A percentile compares a stretch with the other conserved stretches of the same genome.
phyloP scores from a whole-genome alignment of 2,113 vertebrate genomes.

The Cavia porcellus region DNA sequence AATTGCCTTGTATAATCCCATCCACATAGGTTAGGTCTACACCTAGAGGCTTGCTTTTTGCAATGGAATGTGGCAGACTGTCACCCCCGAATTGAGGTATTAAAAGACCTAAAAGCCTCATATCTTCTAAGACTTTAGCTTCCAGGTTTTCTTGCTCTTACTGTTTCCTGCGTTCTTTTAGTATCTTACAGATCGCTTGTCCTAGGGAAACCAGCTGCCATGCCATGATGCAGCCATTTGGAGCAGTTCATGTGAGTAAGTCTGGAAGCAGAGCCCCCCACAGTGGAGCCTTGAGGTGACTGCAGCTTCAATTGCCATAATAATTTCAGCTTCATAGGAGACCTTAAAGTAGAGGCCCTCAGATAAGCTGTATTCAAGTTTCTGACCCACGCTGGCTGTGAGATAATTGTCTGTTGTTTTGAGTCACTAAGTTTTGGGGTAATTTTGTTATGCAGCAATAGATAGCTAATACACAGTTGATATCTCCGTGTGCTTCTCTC shows the following conservation, averaged over 20 bases:
- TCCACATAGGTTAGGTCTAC: not conserved
- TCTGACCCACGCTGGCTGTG: not conserved
- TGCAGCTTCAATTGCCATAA: not conserved
- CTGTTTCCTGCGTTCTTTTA: not conserved
- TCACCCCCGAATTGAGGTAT: not conserved
- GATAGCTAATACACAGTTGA: not conserved
- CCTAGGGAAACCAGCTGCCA: not conserved
- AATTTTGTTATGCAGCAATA: constrained; percentile 36
- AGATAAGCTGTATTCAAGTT: not conserved
- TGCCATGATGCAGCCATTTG: not conserved
- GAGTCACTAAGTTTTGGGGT: not conserved
- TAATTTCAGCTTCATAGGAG: not conserved
- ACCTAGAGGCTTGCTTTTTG: not conserved
- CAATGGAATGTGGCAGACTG: not conserved
- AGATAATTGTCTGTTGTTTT: not conserved
- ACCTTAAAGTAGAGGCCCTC: not conserved
- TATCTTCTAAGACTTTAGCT: not conserved
- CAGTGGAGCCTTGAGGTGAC: not conserved
- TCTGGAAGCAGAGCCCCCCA: not conserved
- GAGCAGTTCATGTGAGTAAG: not conserved
- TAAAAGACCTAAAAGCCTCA: not conserved
- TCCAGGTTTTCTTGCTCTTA: not conserved
- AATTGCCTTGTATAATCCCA: not conserved
- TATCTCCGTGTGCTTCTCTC: not conserved
- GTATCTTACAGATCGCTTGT: not conserved